phyloP scores from a whole-genome alignment of 2,888 invertebrate species.

The Drosophila putrida region DNA sequence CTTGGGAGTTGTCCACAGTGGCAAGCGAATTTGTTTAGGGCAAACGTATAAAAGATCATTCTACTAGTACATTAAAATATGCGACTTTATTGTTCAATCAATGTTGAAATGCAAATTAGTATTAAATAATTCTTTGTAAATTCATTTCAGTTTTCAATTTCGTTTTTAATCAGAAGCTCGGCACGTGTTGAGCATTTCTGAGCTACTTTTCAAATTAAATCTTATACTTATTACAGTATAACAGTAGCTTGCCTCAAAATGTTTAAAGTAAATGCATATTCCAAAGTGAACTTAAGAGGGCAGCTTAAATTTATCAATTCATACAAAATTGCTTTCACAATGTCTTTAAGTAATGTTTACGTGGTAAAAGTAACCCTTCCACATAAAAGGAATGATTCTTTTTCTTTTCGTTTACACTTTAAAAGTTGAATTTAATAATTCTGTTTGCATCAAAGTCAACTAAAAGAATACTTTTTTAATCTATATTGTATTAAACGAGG shows the following conservation, averaged over 20 bases:
- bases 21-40: slow-evolving; percentile 29
- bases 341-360: too few relatives aligned
- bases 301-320: not conserved
- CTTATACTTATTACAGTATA: too few relatives aligned
- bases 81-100: slow-evolving; percentile 19
- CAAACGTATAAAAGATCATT: slow-evolving; percentile 6
- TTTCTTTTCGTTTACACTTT: too few relatives aligned
- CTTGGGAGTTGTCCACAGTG: slow-evolving; percentile 34
- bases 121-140: slow-evolving; percentile 1
- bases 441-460: slow-evolving; percentile 1
- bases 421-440: not conserved
- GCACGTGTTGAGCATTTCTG: not conserved
- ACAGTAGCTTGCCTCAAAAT: too few relatives aligned
- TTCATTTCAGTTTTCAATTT: not conserved
- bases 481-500: not conserved
- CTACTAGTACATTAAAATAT: slow-evolving; percentile 26
- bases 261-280: too few relatives aligned
- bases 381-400: too few relatives aligned
- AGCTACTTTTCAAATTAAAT: too few relatives aligned
- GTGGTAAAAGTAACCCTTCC: too few relatives aligned
- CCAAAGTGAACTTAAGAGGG: too few relatives aligned
- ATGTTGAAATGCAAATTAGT: slow-evolving; percentile 6
- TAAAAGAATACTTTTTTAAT: slow-evolving; percentile 9
- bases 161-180: not conserved
- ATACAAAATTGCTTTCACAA: not conserved